Evolutionary conservation across 2,888 invertebrate genomes (phyloP), one percentile per base, ranked within the genome.

Genomic region (Lasioglossum villosulum): DNA sequence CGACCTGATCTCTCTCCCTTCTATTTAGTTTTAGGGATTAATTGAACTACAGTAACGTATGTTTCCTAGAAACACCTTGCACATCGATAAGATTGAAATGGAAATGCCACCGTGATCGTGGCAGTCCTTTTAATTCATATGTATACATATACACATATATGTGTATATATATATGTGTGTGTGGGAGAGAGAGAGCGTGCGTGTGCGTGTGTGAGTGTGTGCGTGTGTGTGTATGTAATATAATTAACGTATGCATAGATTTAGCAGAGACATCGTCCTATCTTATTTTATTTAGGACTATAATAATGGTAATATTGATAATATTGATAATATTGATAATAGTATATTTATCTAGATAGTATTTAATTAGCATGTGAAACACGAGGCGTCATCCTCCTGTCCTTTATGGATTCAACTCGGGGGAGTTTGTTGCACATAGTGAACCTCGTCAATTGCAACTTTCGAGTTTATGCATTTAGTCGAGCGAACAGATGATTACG

Each of bases 21-120:
- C 78, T 37, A 34, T 80, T 81, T 90, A 83, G 78, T 42, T 78
- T 71, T 88, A 89, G 80, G 75, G 1, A 71, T 78, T 84, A 76
- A 80, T 83, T 79, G 74, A 91, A 79, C 78, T 86, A 76, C 75
- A 91, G 86, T 84, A 90, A 91, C 90, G 89, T 93, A 92, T 89
- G 92, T 94, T 94, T 94, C 94, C 93, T 94, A 93, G 92, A 91
- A 92, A 90, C 90, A 92, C 89, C 93, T 93, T 94, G 93, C 93
- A 84, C 86, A 85, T 89, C 90, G 86, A 90, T 76, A 80, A 89
- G 78, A 80, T 82, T 72, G 66, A 76, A 75, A 59, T 52, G 83
- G 74, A 68, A 59, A 72, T 75, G 75, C 73, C 84, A 66, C 56
- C 71, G 71, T 70, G 74, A 81, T 80, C 86, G 56, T 81, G 77